Conservation (phyloP, 2,888 invertebrate genomes). For the Chymomyza caudatula region DNA sequence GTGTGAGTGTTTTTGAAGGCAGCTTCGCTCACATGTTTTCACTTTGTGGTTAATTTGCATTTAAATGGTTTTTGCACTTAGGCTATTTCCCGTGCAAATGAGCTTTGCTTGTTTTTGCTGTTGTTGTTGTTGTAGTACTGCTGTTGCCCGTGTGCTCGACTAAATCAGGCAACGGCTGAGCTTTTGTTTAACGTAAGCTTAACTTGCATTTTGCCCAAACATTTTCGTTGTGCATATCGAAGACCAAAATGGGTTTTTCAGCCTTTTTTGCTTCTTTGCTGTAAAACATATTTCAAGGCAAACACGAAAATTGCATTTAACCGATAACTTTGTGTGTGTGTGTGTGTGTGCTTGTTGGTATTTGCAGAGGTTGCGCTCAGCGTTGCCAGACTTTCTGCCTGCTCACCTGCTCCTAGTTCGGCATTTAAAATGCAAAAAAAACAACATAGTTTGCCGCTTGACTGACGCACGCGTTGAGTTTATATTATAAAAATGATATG, state of each 20-base stretch:
- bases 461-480: not conserved
- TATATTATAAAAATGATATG: not conserved
- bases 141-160: slow-evolving; percentile 28
- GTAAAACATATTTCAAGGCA: not conserved
- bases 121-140: slow-evolving; percentile 9
- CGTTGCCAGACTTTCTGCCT: not conserved
- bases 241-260: not conserved
- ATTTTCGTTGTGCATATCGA: not conserved
- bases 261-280: too few relatives aligned
- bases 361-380: not conserved
- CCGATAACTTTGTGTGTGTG: too few relatives aligned
- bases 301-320: not conserved
- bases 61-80: slow-evolving; percentile 76
- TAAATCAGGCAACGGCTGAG: slow-evolving; percentile 33
- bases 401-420: not conserved
- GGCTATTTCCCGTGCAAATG: slow-evolving; percentile 75
- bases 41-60: slow-evolving; percentile 76
- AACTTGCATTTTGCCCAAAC: slow-evolving; percentile 47
- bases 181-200: slow-evolving; percentile 48
- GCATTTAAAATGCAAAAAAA: not conserved
- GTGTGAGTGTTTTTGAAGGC: slow-evolving; percentile 25
- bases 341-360: not conserved
- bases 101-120: slow-evolving; percentile 53
- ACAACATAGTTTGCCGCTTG: not conserved
- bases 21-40: slow-evolving; percentile 74